Evolutionary conservation across 2,888 invertebrate species (phyloP), one percentile per base, ranked within the genome.

Genomic region (Agriopis leucophaearia): DNA sequence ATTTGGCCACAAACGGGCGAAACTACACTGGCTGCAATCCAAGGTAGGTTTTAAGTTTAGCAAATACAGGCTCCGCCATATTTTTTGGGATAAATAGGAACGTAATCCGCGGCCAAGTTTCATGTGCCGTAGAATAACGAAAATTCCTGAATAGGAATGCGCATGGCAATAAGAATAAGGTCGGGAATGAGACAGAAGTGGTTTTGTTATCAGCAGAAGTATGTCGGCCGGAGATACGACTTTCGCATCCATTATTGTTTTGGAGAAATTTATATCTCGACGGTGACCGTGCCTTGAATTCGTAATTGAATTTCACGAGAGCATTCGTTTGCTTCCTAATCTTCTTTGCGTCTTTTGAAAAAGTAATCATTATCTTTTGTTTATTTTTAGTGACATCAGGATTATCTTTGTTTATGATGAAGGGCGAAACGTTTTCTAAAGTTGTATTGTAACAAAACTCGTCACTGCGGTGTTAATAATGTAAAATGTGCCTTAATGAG

Each of bases 161-260:
- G 69, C 57, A 73, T 74, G 71, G 35, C 56, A 42, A 63, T 73
- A 68, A 75, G 64, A 57, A 66, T 79, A 84, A 76, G 80, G 81
- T 74, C 75, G 68, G 50, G 75, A 81, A 78, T 81, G 74, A 73
- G 57, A 51, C 56, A 66, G 69, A 59, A 66, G 70, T 70, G 66
- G 62, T 73, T 74, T 72, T 73, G 71, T 65, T 74, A 76, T 76
- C 69, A 69, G 65, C 73, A 69, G 73, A 78, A 78, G 77, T 70
- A 79, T 78, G 74, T 75, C 78, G 75, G 71, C 62, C 47, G 72
- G 71, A 74, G 75, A 75, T 78, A 78, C 76, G 74, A 74, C 70
- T 79, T 71, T 73, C 70, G 77, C 76, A 81, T 81, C 79, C 81
- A 81, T 82, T 84, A 86, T 86, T 85, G 85, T 88, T 87, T 85